A percentile compares a stretch with the other conserved stretches of the same genome.
Conservation (phyloP, 1,140 invertebrate genomes). For the Brachionus sp. region DNA sequence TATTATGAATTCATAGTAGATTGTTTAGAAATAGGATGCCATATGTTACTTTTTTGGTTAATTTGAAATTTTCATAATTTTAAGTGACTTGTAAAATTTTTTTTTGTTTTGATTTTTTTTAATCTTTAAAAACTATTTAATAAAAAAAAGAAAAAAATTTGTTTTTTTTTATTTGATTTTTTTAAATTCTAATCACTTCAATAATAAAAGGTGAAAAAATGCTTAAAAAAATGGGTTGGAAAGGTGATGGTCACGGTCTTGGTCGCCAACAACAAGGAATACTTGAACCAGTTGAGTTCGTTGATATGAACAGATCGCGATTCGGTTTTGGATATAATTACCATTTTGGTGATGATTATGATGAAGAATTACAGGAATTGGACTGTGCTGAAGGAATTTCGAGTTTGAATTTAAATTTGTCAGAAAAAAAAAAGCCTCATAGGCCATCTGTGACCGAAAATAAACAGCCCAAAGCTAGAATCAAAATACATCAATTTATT, state of each 20-base stretch:
- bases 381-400: neutral
- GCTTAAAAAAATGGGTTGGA: slow-evolving; percentile 45
- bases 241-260: slow-evolving; percentile 35
- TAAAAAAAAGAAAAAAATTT: slow-evolving; percentile 44
- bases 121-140: slow-evolving; percentile 17
- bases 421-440: neutral
- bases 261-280: slow-evolving; percentile 10
- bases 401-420: neutral
- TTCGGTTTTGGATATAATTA: slow-evolving; percentile 17
- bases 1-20: neutral
- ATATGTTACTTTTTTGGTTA: neutral
- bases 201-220: slow-evolving; percentile 37
- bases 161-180: neutral
- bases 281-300: neutral
- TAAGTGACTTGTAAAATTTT: slow-evolving; percentile 25
- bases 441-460: neutral
- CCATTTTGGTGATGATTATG: slow-evolving; percentile 24
- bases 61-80: neutral
- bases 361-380: neutral
- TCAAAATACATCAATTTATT: neutral
- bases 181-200: neutral
- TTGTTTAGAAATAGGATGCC: neutral
- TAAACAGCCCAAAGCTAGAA: neutral
- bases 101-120: slow-evolving; percentile 3
- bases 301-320: neutral